These are phyloP conservation scores for Tragelaphus scriptus DNA, from an alignment of 2,113 vertebrate genomes.

Conservation along the genomic window DNA sequence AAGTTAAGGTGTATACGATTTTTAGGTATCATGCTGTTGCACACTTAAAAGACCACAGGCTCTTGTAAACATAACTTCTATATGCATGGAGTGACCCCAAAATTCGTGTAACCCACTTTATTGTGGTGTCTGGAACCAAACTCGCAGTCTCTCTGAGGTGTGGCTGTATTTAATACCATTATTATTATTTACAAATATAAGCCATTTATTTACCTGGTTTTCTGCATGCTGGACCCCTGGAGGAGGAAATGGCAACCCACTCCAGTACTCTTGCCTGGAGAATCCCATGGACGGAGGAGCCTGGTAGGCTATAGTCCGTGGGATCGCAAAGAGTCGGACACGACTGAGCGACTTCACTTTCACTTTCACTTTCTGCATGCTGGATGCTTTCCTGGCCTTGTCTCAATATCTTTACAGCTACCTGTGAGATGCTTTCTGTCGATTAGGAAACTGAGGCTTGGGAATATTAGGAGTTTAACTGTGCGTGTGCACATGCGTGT, in stretches of 20 bases:
- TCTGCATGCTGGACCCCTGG: too few species aligned
- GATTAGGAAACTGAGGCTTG: neutral
- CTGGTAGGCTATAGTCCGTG: too few species aligned
- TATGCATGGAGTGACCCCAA: neutral
- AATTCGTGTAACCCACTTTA: neutral
- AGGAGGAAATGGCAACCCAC: too few species aligned
- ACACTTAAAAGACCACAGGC: neutral
- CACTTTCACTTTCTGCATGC: too few species aligned
- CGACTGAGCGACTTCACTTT: too few species aligned
- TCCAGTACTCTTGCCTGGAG: too few species aligned
- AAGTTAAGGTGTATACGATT: neutral
- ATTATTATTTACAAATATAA: neutral
- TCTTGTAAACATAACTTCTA: neutral
- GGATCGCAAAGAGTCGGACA: too few species aligned
- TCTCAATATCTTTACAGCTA: too few species aligned
- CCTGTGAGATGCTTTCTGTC: neutral
- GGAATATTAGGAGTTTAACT: accelerated
- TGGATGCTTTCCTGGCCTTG: neutral
- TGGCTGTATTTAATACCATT: neutral
- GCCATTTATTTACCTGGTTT: neutral
- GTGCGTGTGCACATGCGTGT: accelerated
- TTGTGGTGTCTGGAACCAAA: neutral
- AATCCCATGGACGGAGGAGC: too few species aligned
- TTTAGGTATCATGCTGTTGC: neutral
- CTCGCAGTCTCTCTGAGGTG: neutral